Evolutionary conservation across 2,888 invertebrate species (phyloP).

Genomic region (Trisateles emortualis): DNA sequence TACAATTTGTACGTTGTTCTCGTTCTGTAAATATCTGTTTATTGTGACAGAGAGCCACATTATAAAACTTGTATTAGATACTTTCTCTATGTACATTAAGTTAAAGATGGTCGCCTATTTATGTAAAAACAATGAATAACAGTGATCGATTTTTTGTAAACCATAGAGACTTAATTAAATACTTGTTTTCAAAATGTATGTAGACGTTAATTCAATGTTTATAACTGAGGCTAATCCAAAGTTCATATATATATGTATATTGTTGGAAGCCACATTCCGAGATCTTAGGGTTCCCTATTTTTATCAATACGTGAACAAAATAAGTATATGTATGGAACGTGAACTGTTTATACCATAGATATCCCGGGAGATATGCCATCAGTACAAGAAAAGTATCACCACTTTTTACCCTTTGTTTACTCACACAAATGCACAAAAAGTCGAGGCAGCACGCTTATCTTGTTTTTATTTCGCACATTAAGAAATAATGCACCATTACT

Average conservation of each 20-base stretch:
- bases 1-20: slow-evolving; percentile 24
- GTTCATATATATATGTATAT: slow-evolving; percentile 29
- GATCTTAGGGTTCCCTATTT: slow-evolving; percentile 32
- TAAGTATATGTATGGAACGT: slow-evolving; percentile 34
- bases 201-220: slow-evolving; percentile 19
- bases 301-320: slow-evolving; percentile 28
- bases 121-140: not conserved
- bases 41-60: slow-evolving; percentile 18
- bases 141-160: not conserved
- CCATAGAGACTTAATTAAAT: no score
- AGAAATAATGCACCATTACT: no score
- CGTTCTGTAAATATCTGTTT: slow-evolving; percentile 27
- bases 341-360: slow-evolving; percentile 60
- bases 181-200: not conserved
- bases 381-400: not conserved
- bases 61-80: slow-evolving; percentile 7
- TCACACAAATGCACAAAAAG: no score
- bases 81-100: slow-evolving; percentile 3
- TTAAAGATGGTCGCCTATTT: slow-evolving; percentile 15
- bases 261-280: slow-evolving; percentile 41
- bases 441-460: not conserved
- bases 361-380: not conserved
- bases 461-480: no score
- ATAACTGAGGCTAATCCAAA: slow-evolving; percentile 34
- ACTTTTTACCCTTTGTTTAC: not conserved